Evolutionary conservation across 92 coral and sea anemone species (phyloP).

Genomic region (Porites evermanni): DNA sequence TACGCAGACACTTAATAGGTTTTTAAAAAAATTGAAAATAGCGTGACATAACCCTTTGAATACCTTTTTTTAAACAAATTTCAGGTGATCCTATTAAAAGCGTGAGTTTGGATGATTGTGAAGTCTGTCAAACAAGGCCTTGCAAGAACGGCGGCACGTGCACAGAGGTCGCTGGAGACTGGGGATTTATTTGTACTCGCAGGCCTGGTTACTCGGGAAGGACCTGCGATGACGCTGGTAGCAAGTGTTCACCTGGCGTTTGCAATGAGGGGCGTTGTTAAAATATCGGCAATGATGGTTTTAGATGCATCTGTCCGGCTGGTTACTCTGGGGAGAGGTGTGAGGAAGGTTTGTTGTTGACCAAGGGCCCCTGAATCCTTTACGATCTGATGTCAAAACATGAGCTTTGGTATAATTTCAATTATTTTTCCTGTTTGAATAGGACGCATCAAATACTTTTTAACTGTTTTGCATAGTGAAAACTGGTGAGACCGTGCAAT

Average conservation of each 20-base stretch:
- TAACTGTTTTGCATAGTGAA: constrained; percentile 30
- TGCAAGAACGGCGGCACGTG: constrained; percentile 84
- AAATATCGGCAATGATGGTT: constrained; percentile 69
- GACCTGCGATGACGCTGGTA: constrained; percentile 68
- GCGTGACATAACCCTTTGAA: too few species aligned
- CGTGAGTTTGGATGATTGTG: constrained; percentile 81
- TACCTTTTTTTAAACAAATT: too few species aligned
- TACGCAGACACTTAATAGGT: too few species aligned
- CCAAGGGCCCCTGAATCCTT: too few species aligned
- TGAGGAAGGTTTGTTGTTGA: constrained; percentile 68
- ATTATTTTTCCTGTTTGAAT: too few species aligned
- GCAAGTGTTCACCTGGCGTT: constrained; percentile 75
- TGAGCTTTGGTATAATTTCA: too few species aligned
- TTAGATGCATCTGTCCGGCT: constrained; percentile 78
- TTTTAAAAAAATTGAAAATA: too few species aligned
- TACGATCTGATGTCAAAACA: too few species aligned
- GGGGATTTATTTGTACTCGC: constrained; percentile 80
- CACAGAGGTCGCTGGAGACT: constrained; percentile 56
- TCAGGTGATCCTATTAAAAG: constrained; percentile 69
- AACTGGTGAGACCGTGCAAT: constrained; percentile 83
- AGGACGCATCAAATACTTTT: too few species aligned
- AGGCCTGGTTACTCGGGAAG: constrained; percentile 78
- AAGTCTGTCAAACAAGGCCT: constrained; percentile 77
- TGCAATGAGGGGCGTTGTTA: constrained; percentile 87
- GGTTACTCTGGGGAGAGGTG: constrained; percentile 87